Conservation (phyloP, 2,888 invertebrate species). For the Pherbina coryleti region DNA sequence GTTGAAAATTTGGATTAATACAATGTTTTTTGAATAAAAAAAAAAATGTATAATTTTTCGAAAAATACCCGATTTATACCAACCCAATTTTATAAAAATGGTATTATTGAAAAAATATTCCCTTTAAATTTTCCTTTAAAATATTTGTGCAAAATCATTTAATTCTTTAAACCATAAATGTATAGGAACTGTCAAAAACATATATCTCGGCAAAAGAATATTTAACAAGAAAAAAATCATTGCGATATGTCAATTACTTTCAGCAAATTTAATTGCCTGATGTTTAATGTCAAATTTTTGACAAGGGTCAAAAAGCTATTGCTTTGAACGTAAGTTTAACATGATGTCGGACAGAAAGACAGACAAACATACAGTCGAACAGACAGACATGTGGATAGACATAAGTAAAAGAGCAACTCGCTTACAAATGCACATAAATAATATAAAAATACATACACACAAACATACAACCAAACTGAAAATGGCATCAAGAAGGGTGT, state of each 20-base stretch:
- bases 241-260: constrained; percentile 32
- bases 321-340: neutral
- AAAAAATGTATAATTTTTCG: no score
- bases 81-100: no score
- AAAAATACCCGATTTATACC: no score
- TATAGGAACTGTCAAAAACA: no score
- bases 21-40: no score
- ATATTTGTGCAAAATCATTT: no score
- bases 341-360: neutral
- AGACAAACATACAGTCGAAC: neutral
- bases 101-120: no score
- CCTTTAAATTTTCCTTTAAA: no score
- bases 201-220: no score
- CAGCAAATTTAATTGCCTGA: constrained; percentile 37
- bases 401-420: constrained; percentile 7
- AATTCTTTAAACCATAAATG: no score
- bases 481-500: constrained; percentile 12
- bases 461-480: neutral
- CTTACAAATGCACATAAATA: neutral
- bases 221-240: neutral
- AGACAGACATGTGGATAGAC: constrained; percentile 1
- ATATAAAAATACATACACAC: neutral
- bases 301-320: constrained; percentile 22
- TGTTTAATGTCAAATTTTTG: constrained; percentile 36
- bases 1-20: no score